phyloP scores from a whole-genome alignment of 2,113 vertebrate genomes.

The Varanus salvator region DNA sequence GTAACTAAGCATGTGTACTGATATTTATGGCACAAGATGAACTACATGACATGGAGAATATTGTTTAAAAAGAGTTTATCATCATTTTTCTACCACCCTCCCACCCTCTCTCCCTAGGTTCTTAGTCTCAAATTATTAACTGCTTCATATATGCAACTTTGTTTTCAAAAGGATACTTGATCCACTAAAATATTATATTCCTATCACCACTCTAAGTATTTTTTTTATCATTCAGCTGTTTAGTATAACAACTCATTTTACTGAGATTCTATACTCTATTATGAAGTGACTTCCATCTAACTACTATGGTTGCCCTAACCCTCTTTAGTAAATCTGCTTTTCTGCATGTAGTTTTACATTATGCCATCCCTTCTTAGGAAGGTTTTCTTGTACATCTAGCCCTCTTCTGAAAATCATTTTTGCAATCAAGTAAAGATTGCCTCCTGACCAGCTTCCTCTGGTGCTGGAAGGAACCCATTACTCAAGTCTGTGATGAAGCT shows the following conservation, averaged over 20 bases:
- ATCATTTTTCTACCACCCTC: neutral
- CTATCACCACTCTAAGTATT: neutral
- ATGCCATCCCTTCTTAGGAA: neutral
- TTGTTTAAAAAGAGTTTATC: neutral
- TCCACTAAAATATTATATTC: neutral
- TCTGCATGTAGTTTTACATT: neutral
- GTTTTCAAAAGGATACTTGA: neutral
- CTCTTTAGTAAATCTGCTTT: neutral
- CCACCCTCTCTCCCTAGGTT: neutral
- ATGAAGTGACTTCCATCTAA: neutral
- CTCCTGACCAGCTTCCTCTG: neutral
- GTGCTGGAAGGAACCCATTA: neutral
- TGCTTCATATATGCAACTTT: neutral
- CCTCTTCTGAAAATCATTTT: conserved; percentile 2
- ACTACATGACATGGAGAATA: neutral
- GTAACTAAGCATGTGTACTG: neutral
- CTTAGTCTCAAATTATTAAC: conserved; percentile 18
- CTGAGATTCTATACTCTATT: neutral
- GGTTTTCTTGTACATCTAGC: neutral
- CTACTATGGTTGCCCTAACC: neutral
- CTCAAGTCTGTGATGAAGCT: neutral
- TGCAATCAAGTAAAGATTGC: neutral
- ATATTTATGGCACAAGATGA: neutral
- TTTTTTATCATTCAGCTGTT: neutral
- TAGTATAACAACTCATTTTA: neutral